phyloP scores from a whole-genome alignment of 1,140 invertebrate species.

The Pollicipes pollicipes region DNA sequence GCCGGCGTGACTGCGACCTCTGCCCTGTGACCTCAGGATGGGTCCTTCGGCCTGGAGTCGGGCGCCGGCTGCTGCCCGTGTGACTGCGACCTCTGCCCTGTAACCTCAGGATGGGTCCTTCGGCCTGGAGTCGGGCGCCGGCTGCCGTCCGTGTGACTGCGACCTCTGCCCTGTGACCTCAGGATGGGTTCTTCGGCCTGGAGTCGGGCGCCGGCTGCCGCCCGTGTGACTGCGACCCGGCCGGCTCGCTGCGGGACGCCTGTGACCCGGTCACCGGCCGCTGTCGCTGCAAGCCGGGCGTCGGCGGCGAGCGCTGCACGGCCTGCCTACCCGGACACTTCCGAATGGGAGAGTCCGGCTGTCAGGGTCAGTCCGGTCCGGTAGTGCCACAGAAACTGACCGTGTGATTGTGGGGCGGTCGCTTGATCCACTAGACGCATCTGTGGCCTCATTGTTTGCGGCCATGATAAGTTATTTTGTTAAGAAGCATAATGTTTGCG shows the following conservation, averaged over 20 bases:
- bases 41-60: too few relatives aligned
- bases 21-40: too few relatives aligned
- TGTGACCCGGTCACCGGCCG: constrained; percentile 60
- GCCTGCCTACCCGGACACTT: constrained; percentile 68
- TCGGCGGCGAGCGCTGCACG: constrained; percentile 12
- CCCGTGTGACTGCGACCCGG: constrained; percentile 50
- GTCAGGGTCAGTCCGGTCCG: constrained; percentile 80
- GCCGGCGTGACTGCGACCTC: too few relatives aligned
- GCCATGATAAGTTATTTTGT: too few relatives aligned
- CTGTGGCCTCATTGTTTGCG: too few relatives aligned
- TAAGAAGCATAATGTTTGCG: too few relatives aligned
- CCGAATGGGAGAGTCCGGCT: constrained; percentile 58
- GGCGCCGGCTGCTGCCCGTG: too few relatives aligned
- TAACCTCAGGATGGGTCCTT: constrained; percentile 35
- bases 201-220: constrained; percentile 44
- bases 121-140: constrained; percentile 44
- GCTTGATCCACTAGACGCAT: too few relatives aligned
- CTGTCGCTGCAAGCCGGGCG: constrained; percentile 32
- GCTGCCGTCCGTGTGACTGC: constrained; percentile 54
- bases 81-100: background rate
- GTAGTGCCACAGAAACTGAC: too few relatives aligned
- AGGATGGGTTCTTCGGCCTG: constrained; percentile 50
- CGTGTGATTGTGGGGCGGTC: too few relatives aligned
- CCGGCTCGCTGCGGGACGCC: constrained; percentile 26
- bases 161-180: constrained; percentile 3